Evolutionary conservation across 2,113 vertebrate species (phyloP), one percentile per base, ranked within the genome.

Genomic region (Onychorhynchus coronatus): DNA sequence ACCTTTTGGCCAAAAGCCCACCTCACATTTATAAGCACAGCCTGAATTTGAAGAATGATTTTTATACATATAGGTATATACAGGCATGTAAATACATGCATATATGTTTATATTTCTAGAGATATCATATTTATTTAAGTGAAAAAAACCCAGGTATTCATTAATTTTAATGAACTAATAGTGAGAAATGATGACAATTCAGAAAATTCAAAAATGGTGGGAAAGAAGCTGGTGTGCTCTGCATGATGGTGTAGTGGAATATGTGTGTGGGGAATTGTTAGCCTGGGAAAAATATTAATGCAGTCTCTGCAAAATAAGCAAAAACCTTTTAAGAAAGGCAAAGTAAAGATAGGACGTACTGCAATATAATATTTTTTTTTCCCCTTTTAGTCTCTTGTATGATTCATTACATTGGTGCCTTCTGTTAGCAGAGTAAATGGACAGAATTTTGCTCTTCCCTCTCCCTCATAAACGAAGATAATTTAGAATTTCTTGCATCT

Each of bases 281-380:
- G 88, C 73, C 68, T 94, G 56, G 85, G 74, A 91, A 87, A 92
- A 93, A 31, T 14, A 74, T 44, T 93, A 92, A 88, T 89, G 73
- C 74, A 85, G 41, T 84, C 70, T 94, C 52, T 93, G 95, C 93
- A 95, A 91, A 96, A 93, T 76, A 95, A 96, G 83, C 88, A 92
- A 92, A 97, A 95, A 25, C 20, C 56, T 77, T 86, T 90, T 77
- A 91, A 95, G 61, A 75, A 94, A 96, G 70, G n/a, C 49, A 78
- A 82, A 91, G 44, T 76, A 85, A 94, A 96, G 73, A 37, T 11
- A 80, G 79, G 85, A 96, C 91, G 39, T 74, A 72, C 55, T 85
- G 71, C 55, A 77, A 56, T 85, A 84, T 68, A 55, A 4, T 89
- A 70, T 56, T 52, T 88, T 95, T 78, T 87, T 71, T 89, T 89